phyloP scores from a whole-genome alignment of 2,888 invertebrate genomes.

The Melieria crassipennis region DNA sequence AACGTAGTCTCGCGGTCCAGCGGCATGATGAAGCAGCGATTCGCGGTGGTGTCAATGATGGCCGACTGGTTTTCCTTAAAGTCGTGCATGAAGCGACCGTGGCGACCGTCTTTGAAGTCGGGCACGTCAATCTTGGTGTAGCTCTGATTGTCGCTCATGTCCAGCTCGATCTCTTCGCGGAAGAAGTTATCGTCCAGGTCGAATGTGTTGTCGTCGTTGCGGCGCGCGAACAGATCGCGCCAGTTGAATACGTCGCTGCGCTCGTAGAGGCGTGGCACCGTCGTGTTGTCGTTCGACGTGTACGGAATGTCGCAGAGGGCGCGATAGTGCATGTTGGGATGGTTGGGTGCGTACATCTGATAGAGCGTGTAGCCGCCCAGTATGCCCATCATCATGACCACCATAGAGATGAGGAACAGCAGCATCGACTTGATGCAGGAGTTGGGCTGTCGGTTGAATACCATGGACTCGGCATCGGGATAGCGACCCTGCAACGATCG shows the following conservation, averaged over 20 bases:
- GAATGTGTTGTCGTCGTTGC: constrained; percentile 38
- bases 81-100: constrained; percentile 91
- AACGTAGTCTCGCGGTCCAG: constrained; percentile 81
- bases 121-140: constrained; percentile 89
- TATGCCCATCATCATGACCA: constrained; percentile 77
- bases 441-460: constrained; percentile 65
- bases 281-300: constrained; percentile 50
- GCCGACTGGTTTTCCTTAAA: constrained; percentile 80
- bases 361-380: constrained; percentile 80
- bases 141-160: constrained; percentile 72
- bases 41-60: constrained; percentile 79
- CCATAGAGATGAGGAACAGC: constrained; percentile 74
- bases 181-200: constrained; percentile 67
- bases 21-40: constrained; percentile 91
- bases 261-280: constrained; percentile 56
- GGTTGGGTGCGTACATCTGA: constrained; percentile 74
- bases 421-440: constrained; percentile 73
- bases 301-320: constrained; percentile 65
- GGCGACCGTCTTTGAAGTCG: constrained; percentile 82
- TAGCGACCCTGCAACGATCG: not conserved
- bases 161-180: constrained; percentile 84
- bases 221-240: constrained; percentile 50
- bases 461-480: constrained; percentile 65
- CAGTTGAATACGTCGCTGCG: constrained; percentile 56
- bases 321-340: constrained; percentile 66